A percentile compares a stretch with the other conserved stretches of the same genome.
Evolutionary conservation across 2,113 vertebrate species (phyloP).

Genomic region (Anser cygnoides): DNA sequence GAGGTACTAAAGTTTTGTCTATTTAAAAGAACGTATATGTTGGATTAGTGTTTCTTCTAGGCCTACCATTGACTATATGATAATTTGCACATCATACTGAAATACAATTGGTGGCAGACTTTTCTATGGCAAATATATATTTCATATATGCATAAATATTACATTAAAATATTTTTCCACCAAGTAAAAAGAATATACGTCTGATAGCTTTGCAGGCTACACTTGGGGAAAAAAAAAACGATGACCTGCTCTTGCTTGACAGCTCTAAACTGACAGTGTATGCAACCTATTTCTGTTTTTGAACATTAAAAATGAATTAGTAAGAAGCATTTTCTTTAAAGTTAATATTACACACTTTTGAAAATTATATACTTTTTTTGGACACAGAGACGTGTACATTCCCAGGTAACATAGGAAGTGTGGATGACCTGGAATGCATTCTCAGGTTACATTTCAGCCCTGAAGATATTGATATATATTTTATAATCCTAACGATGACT

Average conservation of each 20-base stretch:
- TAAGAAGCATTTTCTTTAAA: background rate
- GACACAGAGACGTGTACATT: background rate
- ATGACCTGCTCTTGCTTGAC: background rate
- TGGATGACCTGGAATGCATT: background rate
- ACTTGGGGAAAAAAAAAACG: background rate
- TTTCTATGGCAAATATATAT: background rate
- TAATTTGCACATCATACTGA: background rate
- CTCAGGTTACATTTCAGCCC: background rate
- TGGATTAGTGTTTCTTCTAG: background rate
- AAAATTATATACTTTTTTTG: background rate
- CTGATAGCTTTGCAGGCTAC: background rate
- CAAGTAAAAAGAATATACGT: background rate
- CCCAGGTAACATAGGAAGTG: background rate
- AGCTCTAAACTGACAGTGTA: background rate
- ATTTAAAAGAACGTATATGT: background rate
- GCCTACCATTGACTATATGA: background rate
- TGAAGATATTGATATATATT: background rate
- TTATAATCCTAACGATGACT: background rate
- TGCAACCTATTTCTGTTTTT: background rate
- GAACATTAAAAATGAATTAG: background rate
- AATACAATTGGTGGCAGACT: background rate
- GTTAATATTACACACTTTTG: background rate
- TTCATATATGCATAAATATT: background rate
- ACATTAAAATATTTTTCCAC: background rate
- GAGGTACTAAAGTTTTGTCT: background rate